Evolutionary conservation across 2,797 vertebrate genomes (phyloP), one percentile per base, ranked within the genome.

Genomic region (Cheirogaleus major): DNA sequence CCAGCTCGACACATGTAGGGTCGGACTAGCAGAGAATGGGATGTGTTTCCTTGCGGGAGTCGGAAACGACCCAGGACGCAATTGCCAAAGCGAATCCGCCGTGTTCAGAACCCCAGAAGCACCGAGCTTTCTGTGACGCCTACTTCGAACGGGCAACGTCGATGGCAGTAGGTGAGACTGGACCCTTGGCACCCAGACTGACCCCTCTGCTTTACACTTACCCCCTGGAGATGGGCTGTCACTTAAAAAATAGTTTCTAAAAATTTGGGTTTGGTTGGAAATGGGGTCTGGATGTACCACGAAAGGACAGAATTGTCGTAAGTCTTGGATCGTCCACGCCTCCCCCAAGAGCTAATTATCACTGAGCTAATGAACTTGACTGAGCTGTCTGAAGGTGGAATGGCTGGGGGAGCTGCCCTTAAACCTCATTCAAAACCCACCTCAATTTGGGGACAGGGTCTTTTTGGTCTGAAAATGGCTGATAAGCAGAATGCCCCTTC

Each of bases 111-210:
- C 41, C 17, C 67, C 43, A 52, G 55, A 13, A 25, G 12, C 0
- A 0, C 30, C 0, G 2, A 25, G 48, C 20, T 35, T 38, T 48
- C 41, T 4, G 0, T 1, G 78, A 5, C 1, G 32, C 7, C 0
- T 0, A 0, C 45, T 27, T 5, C 18, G 67, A 23, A 25, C 23
- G 63, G 38, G 48, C 25, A 4, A 7, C 0, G 0, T 1, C 12
- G 55, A 8, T 2, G 48, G 35, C 10, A n/a, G 61, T n/a, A 17
- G 30, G 9, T 32, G 10, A 32, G 52, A 7, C 4, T 5, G 27
- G 83, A 20, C 50, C 10, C 1, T 7, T 5, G n/a, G 61, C 3
- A 1, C 50, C 27, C 7, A 89, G 69, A 41, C 32, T 32, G 15
- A 3, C 13, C 41, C 88, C 72, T 20, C 50, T 55, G 75, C 48